phyloP scores from a whole-genome alignment of 2,888 invertebrate species.

The Apomyelois bistriatella region DNA sequence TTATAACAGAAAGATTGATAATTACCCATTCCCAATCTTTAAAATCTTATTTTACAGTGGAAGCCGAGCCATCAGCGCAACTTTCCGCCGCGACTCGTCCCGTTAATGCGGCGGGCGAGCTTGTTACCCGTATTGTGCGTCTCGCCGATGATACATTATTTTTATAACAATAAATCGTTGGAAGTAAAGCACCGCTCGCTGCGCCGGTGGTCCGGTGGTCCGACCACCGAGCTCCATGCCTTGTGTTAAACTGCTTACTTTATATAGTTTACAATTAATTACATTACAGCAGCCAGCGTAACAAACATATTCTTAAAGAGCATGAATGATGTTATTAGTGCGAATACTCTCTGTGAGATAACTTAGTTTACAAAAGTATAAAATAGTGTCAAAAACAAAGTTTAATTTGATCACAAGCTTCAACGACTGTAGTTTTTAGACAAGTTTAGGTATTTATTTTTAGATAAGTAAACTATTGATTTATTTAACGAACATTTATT shows the following conservation, averaged over 20 bases:
- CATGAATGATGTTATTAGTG: too few relatives aligned
- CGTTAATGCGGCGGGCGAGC: constrained; percentile 61
- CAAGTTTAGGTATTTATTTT: too few relatives aligned
- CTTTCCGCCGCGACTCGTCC: constrained; percentile 39
- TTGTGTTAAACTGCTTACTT: constrained; percentile 31
- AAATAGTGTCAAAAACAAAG: too few relatives aligned
- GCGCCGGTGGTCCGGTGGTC: constrained; percentile 59
- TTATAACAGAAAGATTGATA: too few relatives aligned
- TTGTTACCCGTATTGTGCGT: constrained; percentile 73
- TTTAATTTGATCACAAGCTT: too few relatives aligned
- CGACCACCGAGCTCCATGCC: constrained; percentile 33
- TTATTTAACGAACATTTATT: too few relatives aligned
- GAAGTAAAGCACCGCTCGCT: constrained; percentile 70
- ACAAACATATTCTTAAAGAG: too few relatives aligned
- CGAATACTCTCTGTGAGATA: too few relatives aligned
- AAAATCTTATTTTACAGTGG: constrained; percentile 26
- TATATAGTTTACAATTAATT: constrained; percentile 31
- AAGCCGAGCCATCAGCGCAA: constrained; percentile 22
- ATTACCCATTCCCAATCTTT: too few relatives aligned
- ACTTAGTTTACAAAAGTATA: too few relatives aligned
- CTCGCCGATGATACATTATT: constrained; percentile 77
- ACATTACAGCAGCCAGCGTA: background rate
- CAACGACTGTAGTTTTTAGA: too few relatives aligned
- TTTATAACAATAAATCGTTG: constrained; percentile 79
- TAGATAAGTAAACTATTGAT: too few relatives aligned